These are phyloP conservation scores for Cotesia congregata DNA, from an alignment of 2,888 invertebrate genomes.

Conservation along the genomic window DNA sequence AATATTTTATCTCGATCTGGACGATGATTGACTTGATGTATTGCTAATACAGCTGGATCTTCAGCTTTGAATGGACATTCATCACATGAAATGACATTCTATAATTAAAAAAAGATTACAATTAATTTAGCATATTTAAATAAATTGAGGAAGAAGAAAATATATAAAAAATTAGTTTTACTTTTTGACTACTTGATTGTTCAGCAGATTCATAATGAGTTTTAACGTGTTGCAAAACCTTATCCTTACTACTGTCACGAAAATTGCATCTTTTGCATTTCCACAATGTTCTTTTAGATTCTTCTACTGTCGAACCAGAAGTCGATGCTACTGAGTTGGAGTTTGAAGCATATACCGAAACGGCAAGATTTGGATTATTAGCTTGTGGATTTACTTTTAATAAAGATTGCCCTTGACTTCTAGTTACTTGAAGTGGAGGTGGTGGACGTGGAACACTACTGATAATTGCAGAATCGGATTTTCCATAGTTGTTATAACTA, in stretches of 20 bases:
- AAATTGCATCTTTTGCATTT: conserved; percentile 93
- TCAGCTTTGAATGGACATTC: conserved; percentile 81
- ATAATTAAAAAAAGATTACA: conserved; percentile 31
- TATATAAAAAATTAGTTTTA: conserved; percentile 37
- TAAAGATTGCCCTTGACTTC: conserved; percentile 62
- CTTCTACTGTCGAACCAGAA: conserved; percentile 67
- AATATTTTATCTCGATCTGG: conserved; percentile 79
- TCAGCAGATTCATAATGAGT: conserved; percentile 74
- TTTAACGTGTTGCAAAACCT: conserved; percentile 78
- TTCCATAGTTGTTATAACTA: conserved; percentile 36
- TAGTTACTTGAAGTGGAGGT: conserved; percentile 74
- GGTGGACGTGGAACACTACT: conserved; percentile 66
- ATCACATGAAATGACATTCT: conserved; percentile 72
- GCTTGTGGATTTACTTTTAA: conserved; percentile 49
- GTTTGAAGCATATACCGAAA: conserved; percentile 42
- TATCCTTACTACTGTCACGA: conserved; percentile 77
- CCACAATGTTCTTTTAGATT: conserved; percentile 83
- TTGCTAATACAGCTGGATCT: conserved; percentile 74
- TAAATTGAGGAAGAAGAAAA: background rate
- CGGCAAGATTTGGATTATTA: conserved; percentile 42
- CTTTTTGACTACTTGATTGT: conserved; percentile 44
- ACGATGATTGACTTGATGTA: conserved; percentile 80
- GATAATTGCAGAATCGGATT: conserved; percentile 48
- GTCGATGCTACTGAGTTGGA: conserved; percentile 44
- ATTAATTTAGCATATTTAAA: background rate